Evolutionary conservation across 1,140 invertebrate species (phyloP).

Genomic region (Lordiphosa stackelbergi): DNA sequence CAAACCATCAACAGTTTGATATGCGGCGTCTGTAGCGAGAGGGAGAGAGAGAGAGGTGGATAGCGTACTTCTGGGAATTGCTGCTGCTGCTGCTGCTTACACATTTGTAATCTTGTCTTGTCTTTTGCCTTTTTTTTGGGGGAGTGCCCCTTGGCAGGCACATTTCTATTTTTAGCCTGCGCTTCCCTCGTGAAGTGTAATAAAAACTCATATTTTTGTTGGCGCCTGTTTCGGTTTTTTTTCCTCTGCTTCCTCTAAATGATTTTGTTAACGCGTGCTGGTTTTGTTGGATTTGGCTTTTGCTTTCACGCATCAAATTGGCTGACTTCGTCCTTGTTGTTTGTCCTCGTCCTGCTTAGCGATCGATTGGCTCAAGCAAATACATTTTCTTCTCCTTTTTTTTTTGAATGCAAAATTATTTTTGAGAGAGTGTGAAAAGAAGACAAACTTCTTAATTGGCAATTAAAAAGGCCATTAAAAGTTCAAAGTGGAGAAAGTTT

Average conservation of each 20-base stretch:
- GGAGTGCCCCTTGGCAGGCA: slow-evolving; percentile 67
- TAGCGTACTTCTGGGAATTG: slow-evolving; percentile 65
- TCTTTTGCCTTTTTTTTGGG: slow-evolving; percentile 55
- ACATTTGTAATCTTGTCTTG: slow-evolving; percentile 75
- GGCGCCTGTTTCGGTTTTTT: slow-evolving; percentile 19
- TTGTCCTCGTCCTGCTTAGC: slow-evolving; percentile 20
- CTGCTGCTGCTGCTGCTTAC: slow-evolving; percentile 72
- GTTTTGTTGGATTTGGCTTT: slow-evolving; percentile 43
- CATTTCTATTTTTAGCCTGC: slow-evolving; percentile 67
- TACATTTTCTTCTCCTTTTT: not conserved
- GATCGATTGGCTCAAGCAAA: slow-evolving; percentile 38
- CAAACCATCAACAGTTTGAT: slow-evolving; percentile 75
- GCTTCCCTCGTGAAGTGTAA: slow-evolving; percentile 45
- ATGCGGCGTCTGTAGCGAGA: slow-evolving; percentile 51
- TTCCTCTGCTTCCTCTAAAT: slow-evolving; percentile 37
- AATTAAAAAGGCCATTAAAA: slow-evolving; percentile 53
- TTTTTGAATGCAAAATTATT: slow-evolving; percentile 40
- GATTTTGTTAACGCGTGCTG: slow-evolving; percentile 67
- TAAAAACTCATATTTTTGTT: slow-evolving; percentile 72
- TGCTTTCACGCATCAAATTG: slow-evolving; percentile 47
- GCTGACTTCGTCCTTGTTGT: slow-evolving; percentile 13
- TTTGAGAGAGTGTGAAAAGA: slow-evolving; percentile 2
- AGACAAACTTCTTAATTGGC: slow-evolving; percentile 62
- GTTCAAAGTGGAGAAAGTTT: slow-evolving; percentile 10
- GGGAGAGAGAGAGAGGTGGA: not conserved